phyloP scores from a whole-genome alignment of 2,113 vertebrate species.

The Oreamnos americanus region DNA sequence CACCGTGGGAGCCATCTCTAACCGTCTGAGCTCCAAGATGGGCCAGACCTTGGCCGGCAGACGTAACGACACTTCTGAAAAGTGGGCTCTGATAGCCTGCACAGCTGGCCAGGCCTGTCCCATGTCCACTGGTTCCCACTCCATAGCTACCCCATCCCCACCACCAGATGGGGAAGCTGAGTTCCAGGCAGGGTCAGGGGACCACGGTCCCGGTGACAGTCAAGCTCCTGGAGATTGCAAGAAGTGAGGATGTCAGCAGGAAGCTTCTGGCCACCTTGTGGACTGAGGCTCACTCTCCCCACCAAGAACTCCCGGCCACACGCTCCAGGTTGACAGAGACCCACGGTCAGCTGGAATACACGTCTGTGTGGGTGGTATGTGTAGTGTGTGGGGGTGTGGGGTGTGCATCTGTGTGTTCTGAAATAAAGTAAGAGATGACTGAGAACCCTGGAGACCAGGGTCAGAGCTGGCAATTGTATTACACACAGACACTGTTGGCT shows the following conservation, averaged over 20 bases:
- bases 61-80: background rate
- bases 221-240: background rate
- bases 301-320: background rate
- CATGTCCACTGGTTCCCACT: background rate
- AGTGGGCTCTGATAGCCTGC: background rate
- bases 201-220: accelerated
- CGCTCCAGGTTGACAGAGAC: background rate
- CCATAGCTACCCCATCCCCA: background rate
- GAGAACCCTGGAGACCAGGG: background rate
- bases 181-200: background rate
- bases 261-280: background rate
- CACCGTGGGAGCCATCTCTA: background rate
- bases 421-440: background rate
- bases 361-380: background rate
- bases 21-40: too few species aligned
- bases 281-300: background rate
- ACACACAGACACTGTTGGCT: background rate
- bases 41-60: background rate
- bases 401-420: too few species aligned
- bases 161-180: background rate
- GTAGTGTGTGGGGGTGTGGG: background rate
- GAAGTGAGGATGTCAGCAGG: background rate
- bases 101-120: background rate
- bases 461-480: background rate
- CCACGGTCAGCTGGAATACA: background rate